Percentiles rank a stretch among this genome's conserved stretches.
These are phyloP conservation scores for Atherinomorus stipes DNA, from an alignment of 2,113 vertebrate genomes.

Conservation along the genomic window DNA sequence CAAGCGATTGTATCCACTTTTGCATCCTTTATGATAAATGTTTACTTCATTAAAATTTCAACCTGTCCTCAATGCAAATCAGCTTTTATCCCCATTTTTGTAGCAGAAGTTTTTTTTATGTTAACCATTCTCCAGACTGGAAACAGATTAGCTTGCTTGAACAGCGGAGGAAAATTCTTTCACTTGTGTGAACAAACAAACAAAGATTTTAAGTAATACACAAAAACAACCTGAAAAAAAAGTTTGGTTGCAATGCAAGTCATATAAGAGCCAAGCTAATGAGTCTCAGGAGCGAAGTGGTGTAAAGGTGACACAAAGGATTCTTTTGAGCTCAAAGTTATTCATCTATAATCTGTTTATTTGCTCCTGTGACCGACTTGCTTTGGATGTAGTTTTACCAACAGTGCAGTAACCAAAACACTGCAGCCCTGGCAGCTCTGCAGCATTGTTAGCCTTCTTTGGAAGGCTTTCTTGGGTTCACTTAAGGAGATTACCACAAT, in stretches of 20 bases:
- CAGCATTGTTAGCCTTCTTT: conserved; percentile 39
- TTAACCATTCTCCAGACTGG: too few species aligned
- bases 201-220: neutral
- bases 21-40: neutral
- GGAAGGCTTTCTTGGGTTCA: conserved; percentile 48
- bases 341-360: conserved; percentile 38
- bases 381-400: conserved; percentile 15
- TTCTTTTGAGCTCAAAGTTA: neutral
- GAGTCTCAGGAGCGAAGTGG: neutral
- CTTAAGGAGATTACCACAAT: conserved; percentile 65
- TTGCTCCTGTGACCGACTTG: conserved; percentile 21
- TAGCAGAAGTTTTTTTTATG: neutral
- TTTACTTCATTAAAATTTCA: neutral
- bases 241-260: neutral
- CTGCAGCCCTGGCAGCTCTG: conserved; percentile 21
- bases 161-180: neutral
- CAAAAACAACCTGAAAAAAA: neutral
- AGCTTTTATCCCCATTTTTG: neutral
- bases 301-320: conserved; percentile 8
- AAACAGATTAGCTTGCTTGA: too few species aligned
- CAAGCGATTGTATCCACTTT: neutral
- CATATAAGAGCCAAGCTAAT: neutral
- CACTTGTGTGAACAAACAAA: neutral
- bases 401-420: conserved; percentile 18
- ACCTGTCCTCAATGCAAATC: neutral